Base-by-base conservation (phyloP, 2,797 vertebrate genomes). In the Pelodytes ibericus region DNA sequence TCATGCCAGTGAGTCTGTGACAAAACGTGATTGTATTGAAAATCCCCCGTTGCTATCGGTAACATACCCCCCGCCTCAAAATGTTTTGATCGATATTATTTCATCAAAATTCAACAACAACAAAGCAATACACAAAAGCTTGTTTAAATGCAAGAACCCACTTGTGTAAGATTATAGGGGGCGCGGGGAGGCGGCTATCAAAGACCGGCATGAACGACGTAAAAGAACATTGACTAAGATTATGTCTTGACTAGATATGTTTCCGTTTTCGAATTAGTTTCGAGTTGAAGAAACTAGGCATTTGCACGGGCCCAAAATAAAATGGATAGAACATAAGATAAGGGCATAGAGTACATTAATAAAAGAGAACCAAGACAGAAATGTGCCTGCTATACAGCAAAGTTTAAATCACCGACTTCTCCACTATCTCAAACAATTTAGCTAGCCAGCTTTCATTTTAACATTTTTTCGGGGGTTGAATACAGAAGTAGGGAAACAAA, bases 251-350 rank as follows among this genome's bases (percentile, higher is more conserved):
- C 25, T 24, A 56, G 47, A 65, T 71, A 31, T 30, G 29, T 57
- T 51, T 49, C 67, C 44, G 56, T 51, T 71, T 77, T 64, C 47
- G 64, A 77, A 77, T 77, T 71, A 64, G 67, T 77, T 77, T 77
- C 60, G 47, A 63, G 74, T 77, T 70, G 15, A 31, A 71, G 60
- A 65, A 65, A 58, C 31, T 29, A 60, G 57, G 39, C 20, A 41
- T 62, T 29, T 70, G 26, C 30, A 26, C 26, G 36, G 11, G 27
- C 30, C 2, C 62, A 39, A 24, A 39, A 24, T 58, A 41, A 68
- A 63, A 22, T 9, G 44, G 66, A 76, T 70, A 31, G 67, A 31
- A 63, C 22, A 20, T n/a, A 16, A 64, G 67, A 77, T 77, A 77
- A 69, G 65, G 18, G 57, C 30, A 51, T 31, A 65, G 29, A 47